Base-by-base conservation (phyloP, 1,140 invertebrate species). In the Heliothis virescens region DNA sequence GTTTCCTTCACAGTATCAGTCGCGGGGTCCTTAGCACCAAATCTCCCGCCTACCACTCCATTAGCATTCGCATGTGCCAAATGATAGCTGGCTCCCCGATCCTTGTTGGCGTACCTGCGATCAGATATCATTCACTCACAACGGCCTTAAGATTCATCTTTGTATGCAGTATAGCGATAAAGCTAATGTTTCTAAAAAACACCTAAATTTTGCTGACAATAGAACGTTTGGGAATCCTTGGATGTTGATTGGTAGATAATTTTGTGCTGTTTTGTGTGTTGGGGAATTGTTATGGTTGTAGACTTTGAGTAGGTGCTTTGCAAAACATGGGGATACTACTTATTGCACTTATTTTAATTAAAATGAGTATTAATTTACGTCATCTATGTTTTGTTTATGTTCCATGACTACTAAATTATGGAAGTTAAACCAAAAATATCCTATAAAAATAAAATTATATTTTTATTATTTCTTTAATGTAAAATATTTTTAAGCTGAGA, bases 1-100 rank as follows among this genome's bases (percentile, higher is more conserved):
- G 96, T 97, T 86, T 96, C 95, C 82, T 97, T 96, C 69, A 96
- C 93, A 63, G 95, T 94, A 48, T 96, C 96, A 82, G 95, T 96
- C 71, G 95, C 95, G 13, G 96, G 96, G 89, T 96, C 96, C 84
- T 96, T 92, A 65, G 95, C 95, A 60, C 96, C 96, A 87, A 96
- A 97, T 84, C 96, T 93, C 41, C 96, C 96, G 63, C 95, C 95
- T 15, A 97, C 96, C 16, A 96, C 95, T 65, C 96, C 96, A 83
- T 96, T 95, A 76, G 95, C 88, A 87, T 95, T 96, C 10, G 94
- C 96, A 79, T 95, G 95, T 57, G 95, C 95, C 79, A 95, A 92
- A 88, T 97, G 96, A 88, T 96, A 97, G 82, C 95, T 96, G 48
- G 91, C 91, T 0, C 96, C 96, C 85, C 94, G 90, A 87, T 97